These are phyloP conservation scores for Mormyrus lacerda DNA, from an alignment of 2,113 vertebrate species.

Conservation along the genomic window DNA sequence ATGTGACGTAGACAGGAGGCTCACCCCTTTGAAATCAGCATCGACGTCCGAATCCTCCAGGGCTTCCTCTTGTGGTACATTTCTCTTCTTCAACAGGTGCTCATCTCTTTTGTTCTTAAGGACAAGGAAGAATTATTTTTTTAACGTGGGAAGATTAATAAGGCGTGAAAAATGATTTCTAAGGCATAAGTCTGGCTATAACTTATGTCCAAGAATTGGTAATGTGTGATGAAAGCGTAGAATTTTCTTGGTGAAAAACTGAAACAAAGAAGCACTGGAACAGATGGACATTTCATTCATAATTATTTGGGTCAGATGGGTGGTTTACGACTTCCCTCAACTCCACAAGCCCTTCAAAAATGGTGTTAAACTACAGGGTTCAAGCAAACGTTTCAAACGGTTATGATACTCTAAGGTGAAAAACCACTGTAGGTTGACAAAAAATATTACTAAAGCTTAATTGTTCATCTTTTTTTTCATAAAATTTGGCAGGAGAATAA, in stretches of 20 bases:
- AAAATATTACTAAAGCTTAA: too few relatives aligned
- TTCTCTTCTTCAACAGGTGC: conserved; percentile 97
- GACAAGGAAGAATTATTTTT: conserved; percentile 24
- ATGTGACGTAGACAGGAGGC: not conserved
- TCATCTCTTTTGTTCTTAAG: conserved; percentile 96
- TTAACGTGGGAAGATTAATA: not conserved
- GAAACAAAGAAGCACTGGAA: not conserved
- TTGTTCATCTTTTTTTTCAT: not conserved
- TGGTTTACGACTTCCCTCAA: not conserved
- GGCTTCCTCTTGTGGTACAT: conserved; percentile 93
- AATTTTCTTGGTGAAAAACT: not conserved
- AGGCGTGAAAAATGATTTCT: not conserved
- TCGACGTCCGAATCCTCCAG: conserved; percentile 97
- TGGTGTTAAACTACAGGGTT: not conserved
- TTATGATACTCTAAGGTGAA: not conserved
- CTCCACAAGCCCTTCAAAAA: not conserved
- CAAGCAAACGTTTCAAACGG: not conserved
- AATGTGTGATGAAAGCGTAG: not conserved
- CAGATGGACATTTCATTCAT: not conserved
- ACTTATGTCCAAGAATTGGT: not conserved
- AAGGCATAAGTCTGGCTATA: not conserved
- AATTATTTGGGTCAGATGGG: not conserved
- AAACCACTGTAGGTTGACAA: too few relatives aligned
- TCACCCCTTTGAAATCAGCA: conserved; percentile 97
- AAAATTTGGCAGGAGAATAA: not conserved